phyloP scores from a whole-genome alignment of 2,888 invertebrate genomes.

The Nudaria mundana region DNA sequence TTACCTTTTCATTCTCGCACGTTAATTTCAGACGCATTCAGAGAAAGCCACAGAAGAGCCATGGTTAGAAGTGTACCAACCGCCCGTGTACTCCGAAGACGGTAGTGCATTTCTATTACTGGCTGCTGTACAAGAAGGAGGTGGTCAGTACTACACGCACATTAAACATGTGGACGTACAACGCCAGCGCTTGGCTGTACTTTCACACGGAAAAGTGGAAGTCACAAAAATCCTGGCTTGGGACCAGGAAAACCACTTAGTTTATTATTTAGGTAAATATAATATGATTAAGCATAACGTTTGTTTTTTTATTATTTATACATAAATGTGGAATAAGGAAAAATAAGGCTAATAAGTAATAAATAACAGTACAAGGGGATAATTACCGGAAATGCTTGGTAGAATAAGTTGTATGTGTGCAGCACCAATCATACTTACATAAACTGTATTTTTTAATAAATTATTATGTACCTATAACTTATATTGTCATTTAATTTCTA shows the following conservation, averaged over 20 bases:
- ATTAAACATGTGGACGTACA: slow-evolving; percentile 92
- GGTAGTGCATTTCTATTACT: slow-evolving; percentile 91
- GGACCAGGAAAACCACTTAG: slow-evolving; percentile 91
- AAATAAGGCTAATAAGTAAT: too few species aligned
- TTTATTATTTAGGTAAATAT: slow-evolving; percentile 84
- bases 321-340: too few species aligned
- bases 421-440: too few species aligned
- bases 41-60: slow-evolving; percentile 92
- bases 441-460: too few species aligned
- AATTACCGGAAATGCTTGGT: too few species aligned
- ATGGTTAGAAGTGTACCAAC: slow-evolving; percentile 92
- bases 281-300: neutral
- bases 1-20: too few species aligned
- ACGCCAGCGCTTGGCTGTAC: slow-evolving; percentile 90
- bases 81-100: slow-evolving; percentile 91
- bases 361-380: too few species aligned
- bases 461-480: too few species aligned
- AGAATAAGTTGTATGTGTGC: too few species aligned
- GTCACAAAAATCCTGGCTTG: slow-evolving; percentile 91
- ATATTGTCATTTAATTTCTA: slow-evolving; percentile 38
- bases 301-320: neutral
- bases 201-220: slow-evolving; percentile 93
- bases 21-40: slow-evolving; percentile 84
- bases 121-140: slow-evolving; percentile 91
- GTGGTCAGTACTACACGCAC: slow-evolving; percentile 92